Evolutionary conservation across 2,797 vertebrate genomes (phyloP).

Genomic region (Falco novaeseelandiae): DNA sequence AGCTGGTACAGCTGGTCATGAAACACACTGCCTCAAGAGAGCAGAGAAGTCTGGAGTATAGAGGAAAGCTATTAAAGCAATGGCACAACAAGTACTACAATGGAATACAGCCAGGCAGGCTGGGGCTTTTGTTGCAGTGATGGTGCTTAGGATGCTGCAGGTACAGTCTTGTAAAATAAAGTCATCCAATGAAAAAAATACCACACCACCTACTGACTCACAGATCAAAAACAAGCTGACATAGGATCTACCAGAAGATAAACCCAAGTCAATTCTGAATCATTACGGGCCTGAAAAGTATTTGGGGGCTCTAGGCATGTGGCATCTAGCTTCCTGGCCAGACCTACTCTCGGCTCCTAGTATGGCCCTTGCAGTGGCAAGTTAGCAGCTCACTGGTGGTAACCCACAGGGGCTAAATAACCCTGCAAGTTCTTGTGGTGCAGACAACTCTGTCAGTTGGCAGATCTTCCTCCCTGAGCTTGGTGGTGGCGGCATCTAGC

Average conservation of each 20-base stretch:
- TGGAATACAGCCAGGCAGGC: background rate
- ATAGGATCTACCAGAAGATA: background rate
- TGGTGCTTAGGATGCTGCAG: background rate
- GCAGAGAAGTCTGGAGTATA: background rate
- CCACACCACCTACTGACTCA: background rate
- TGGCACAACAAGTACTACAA: background rate
- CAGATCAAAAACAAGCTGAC: background rate
- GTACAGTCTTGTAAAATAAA: background rate
- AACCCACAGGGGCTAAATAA: background rate
- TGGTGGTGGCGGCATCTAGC: background rate
- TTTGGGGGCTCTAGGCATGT: background rate
- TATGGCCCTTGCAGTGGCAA: background rate
- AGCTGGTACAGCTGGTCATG: background rate
- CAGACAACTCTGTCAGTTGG: background rate
- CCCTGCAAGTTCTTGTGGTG: background rate
- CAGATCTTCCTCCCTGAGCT: background rate
- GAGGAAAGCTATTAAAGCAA: background rate
- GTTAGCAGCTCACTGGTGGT: background rate
- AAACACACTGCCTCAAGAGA: background rate
- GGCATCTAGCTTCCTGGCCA: background rate
- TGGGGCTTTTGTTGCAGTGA: background rate
- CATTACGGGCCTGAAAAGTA: background rate
- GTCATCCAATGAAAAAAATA: background rate
- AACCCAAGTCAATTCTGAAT: background rate
- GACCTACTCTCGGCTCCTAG: background rate